Evolutionary conservation across 2,113 vertebrate genomes (phyloP).

Genomic region (Calidris pygmaea): DNA sequence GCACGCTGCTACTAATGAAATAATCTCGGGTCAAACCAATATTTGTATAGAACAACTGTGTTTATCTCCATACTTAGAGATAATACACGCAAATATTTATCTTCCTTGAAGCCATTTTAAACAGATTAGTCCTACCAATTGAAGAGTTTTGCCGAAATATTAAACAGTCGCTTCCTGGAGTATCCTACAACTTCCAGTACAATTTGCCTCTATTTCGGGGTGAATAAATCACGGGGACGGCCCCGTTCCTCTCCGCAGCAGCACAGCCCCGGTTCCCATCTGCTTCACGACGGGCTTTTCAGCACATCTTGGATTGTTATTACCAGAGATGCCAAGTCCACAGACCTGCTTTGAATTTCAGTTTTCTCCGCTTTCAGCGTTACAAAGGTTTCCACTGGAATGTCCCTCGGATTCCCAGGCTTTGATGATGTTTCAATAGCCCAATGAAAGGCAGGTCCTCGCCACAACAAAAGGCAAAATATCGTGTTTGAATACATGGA

Average conservation of each 20-base stretch:
- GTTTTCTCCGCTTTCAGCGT: slow-evolving; percentile 7
- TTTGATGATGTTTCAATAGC: slow-evolving; percentile 69
- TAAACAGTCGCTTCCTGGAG: background rate
- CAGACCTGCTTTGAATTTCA: slow-evolving; percentile 58
- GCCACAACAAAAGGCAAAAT: slow-evolving; percentile 59
- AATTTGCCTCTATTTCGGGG: background rate
- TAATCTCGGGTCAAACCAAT: slow-evolving; percentile 31
- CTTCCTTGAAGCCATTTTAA: slow-evolving; percentile 28
- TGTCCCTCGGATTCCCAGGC: slow-evolving; percentile 33
- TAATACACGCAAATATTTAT: slow-evolving; percentile 36
- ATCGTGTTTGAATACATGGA: background rate
- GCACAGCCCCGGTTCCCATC: background rate
- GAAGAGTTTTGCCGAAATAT: background rate
- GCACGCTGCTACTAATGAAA: background rate
- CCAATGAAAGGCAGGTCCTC: slow-evolving; percentile 57
- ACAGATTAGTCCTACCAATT: background rate
- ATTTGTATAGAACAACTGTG: slow-evolving; percentile 25
- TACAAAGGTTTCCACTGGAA: slow-evolving; percentile 61
- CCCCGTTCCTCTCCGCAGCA: background rate
- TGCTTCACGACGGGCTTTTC: background rate
- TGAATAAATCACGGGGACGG: background rate
- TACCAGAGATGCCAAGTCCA: slow-evolving; percentile 20
- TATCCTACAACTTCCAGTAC: background rate
- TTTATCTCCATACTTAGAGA: slow-evolving; percentile 28
- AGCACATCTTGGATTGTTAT: slow-evolving; percentile 4